A percentile compares a stretch with the other conserved stretches of the same genome.
These are phyloP conservation scores for Podilymbus podiceps DNA, from an alignment of 2,113 vertebrate genomes.

Conservation along the genomic window DNA sequence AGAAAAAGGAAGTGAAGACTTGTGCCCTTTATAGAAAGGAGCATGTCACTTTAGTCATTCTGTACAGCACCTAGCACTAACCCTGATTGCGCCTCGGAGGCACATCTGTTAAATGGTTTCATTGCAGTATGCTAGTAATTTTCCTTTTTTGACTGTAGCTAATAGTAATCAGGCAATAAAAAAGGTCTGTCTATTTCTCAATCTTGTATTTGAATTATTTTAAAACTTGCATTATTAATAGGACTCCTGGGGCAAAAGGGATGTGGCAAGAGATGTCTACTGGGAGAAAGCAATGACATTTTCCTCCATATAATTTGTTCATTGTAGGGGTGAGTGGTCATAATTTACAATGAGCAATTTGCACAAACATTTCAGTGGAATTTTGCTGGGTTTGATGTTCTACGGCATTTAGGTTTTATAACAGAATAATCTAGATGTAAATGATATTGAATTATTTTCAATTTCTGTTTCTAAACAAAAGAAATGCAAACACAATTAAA, in stretches of 20 bases:
- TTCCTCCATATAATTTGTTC: background rate
- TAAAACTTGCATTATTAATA: background rate
- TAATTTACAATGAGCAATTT: background rate
- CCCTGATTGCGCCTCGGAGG: background rate
- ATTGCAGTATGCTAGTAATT: background rate
- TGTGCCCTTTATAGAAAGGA: background rate
- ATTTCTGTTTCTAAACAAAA: background rate
- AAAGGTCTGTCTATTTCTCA: background rate
- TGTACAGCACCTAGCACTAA: background rate
- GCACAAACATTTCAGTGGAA: background rate
- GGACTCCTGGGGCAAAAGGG: background rate
- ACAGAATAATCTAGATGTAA: background rate
- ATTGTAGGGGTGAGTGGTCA: background rate
- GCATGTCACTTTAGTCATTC: background rate
- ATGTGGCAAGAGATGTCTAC: background rate
- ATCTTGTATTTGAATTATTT: background rate
- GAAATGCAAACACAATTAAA: background rate
- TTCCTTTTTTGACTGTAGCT: background rate
- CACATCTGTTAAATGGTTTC: background rate
- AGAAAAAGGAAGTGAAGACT: background rate
- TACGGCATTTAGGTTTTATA: background rate
- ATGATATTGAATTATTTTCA: background rate
- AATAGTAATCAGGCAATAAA: background rate
- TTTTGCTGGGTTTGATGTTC: background rate
- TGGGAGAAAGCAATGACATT: fast-evolving